Evolutionary conservation across 2,113 vertebrate genomes (phyloP), one percentile per base, ranked within the genome.

Genomic region (Hippolais icterina): DNA sequence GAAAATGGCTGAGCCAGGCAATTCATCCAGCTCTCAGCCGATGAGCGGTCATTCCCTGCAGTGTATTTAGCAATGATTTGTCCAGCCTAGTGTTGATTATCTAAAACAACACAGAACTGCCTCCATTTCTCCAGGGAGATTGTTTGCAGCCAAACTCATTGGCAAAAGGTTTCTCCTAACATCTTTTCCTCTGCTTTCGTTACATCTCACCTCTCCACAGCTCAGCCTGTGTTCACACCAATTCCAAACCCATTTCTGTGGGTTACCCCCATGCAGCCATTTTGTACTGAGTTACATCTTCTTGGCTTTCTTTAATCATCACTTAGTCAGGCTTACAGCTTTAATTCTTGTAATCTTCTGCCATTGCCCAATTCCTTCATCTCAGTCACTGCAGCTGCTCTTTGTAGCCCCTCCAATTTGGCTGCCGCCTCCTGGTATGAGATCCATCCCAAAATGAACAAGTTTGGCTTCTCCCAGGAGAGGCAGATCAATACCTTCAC

Each of bases 21-120:
- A 49, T 90, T 31, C 46, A 72, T 15, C 11, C 93, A 68, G 64
- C 91, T 91, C 84, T 5, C 47, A 44, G 90, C 37, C 3, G 1
- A 60, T 3, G 7, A 35, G 66, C 61, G 86, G 81, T 68, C 25
- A 2, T 17, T 92, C 93, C 92, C 90, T 31, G 18, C 64, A 81
- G 90, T 64, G 14, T 49, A 64, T 76, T 96, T 78, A 87, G 92
- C 61, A 84, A 60, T 11, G 37, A 86, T 92, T 90, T 96, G 94
- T 75, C 96, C 88, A 61, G 47, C 37, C 46, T 21, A 60, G 79
- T 31, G 76, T 19, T 72, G 80, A 92, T 96, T 88, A 93, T 77
- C 57, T 83, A 57, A 88, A 96, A 54, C 68, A 80, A 80, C 64
- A 84, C 42, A 81, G 57, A 95, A 47, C 76, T 71, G 61, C 61